Conservation (phyloP, 2,888 invertebrate species). For the Villa cingulata region DNA sequence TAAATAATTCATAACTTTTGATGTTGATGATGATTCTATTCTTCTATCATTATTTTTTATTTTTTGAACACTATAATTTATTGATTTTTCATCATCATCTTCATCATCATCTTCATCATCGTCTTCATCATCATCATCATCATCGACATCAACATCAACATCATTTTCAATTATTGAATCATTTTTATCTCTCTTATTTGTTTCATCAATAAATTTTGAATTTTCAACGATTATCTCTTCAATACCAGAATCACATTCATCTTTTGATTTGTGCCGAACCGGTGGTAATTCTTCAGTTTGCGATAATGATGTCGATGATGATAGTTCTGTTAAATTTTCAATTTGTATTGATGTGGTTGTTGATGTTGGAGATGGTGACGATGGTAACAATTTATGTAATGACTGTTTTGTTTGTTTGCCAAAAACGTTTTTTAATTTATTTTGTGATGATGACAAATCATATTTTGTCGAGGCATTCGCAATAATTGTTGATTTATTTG, state of each 20-base stretch:
- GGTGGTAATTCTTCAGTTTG: not conserved
- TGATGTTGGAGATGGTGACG: not conserved
- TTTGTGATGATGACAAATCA: too few relatives aligned
- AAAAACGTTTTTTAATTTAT: too few relatives aligned
- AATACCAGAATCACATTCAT: constrained; percentile 6
- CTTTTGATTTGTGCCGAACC: not conserved
- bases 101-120: not conserved
- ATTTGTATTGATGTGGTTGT: not conserved
- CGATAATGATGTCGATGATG: not conserved
- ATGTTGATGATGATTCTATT: not conserved
- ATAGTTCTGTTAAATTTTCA: not conserved
- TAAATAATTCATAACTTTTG: not conserved
- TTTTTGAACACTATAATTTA: too few relatives aligned
- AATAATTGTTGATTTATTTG: too few relatives aligned
- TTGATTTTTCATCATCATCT: not conserved
- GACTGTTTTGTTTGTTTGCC: not conserved
- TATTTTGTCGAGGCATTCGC: too few relatives aligned
- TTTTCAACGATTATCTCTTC: not conserved
- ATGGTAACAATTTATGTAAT: not conserved
- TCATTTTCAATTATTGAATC: too few relatives aligned
- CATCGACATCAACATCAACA: not conserved
- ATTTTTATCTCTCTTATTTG: too few relatives aligned
- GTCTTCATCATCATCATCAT: not conserved
- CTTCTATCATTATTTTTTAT: not conserved
- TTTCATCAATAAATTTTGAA: not conserved